Conservation (phyloP, 1,140 invertebrate species). For the Tribolium madens region DNA sequence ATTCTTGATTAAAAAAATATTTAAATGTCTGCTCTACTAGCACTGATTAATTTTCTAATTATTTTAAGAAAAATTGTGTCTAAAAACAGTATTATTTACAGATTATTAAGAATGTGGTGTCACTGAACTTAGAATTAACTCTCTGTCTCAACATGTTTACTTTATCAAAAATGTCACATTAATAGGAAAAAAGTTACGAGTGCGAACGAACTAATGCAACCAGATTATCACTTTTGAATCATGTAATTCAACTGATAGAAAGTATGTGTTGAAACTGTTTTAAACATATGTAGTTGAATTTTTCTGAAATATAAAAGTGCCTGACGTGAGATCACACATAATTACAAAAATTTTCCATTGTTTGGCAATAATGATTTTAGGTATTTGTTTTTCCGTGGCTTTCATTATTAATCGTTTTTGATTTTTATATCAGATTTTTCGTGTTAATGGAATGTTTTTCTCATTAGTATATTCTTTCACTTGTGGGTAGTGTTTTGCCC, state of each 20-base stretch:
- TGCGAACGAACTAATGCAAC: not conserved
- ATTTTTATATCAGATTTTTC: not conserved
- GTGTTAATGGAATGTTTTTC: not conserved
- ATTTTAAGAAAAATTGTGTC: conserved; percentile 18
- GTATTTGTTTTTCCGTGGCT: not conserved
- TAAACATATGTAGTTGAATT: no score
- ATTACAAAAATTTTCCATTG: no score
- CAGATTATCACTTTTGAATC: not conserved
- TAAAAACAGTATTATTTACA: conserved; percentile 24
- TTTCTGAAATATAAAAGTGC: no score
- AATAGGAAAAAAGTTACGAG: not conserved
- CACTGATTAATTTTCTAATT: not conserved
- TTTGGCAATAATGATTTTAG: no score
- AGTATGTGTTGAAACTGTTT: not conserved
- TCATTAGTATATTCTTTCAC: not conserved
- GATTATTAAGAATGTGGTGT: conserved; percentile 15
- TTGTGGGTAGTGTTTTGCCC: not conserved
- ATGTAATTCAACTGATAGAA: not conserved
- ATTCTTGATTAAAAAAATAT: not conserved
- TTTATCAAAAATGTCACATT: conserved; percentile 24
- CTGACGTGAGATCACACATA: no score
- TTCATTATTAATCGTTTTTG: not conserved
- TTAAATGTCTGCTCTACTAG: not conserved
- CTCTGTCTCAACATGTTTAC: conserved; percentile 33
- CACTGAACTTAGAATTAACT: conserved; percentile 26